Base-by-base conservation (phyloP, 2,888 invertebrate genomes). In the Cybosia mesomella region DNA sequence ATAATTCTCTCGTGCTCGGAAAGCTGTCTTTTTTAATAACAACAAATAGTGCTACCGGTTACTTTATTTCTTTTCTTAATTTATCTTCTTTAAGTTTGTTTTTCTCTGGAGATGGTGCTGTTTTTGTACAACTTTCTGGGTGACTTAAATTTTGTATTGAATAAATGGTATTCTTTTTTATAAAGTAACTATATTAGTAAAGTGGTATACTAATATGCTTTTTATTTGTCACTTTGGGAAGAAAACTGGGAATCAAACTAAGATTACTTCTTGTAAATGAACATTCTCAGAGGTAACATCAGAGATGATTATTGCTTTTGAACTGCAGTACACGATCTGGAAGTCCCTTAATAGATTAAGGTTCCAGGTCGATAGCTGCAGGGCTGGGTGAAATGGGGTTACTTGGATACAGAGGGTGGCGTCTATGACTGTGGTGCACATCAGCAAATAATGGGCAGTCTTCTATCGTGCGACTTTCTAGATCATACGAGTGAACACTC, bases 1-100 rank as follows among this genome's bases (percentile, higher is more conserved):
- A 18, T 43, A 43, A 18, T 43, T 43, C 43, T 43, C 5, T 43
- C 5, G 18, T n/a, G 9, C 49, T 49, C 9, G n/a, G n/a, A 49
- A 49, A 49, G 49, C 49, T 49, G 49, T 49, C 49, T n/a, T 49
- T 49, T 49, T 49, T 49, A n/a, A 49, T 49, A 49, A 49, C n/a
- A 49, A 49, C 9, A 49, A n/a, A 49, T 49, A 49, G 49, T 49
- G 49, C n/a, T n/a, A 49, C 49, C 8, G 8, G 8, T 9, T n/a
- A 18, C 49, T 49, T 49, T 49, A 49, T 49, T 49, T 49, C 49
- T 49, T 49, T 49, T n/a, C 2, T 8, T 49, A 49, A 49, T 49
- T 49, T 49, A 49, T 49, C 49, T 49, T 49, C 49, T 49, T n/a
- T n/a, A n/a, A 49, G 49, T 8, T n/a, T 49, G 49, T 49, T n/a